A percentile compares a stretch with the other conserved stretches of the same genome.
These are phyloP conservation scores for Parnassius orleans DNA, from an alignment of 2,888 invertebrate genomes.

Conservation along the genomic window DNA sequence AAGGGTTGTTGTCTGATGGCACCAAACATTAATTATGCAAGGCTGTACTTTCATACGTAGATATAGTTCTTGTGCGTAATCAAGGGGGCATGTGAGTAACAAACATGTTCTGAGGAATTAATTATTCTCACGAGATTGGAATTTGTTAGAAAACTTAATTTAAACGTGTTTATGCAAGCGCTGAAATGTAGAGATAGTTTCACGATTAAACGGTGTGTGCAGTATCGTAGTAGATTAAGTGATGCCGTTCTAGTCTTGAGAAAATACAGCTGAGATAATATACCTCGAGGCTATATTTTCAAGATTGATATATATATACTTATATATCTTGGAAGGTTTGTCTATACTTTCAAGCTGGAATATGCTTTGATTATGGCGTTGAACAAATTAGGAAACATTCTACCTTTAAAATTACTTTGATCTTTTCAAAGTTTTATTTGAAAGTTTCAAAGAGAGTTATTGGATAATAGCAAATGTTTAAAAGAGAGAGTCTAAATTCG, in stretches of 20 bases:
- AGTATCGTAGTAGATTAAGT: constrained; percentile 2
- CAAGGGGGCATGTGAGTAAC: neutral
- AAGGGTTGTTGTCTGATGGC: no score
- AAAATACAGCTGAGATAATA: neutral
- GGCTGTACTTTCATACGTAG: neutral
- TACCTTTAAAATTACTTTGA: no score
- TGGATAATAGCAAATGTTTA: no score
- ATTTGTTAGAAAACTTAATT: constrained; percentile 11
- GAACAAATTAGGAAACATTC: no score
- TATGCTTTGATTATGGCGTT: no score
- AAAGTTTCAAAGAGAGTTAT: no score
- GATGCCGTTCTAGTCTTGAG: neutral
- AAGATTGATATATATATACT: neutral
- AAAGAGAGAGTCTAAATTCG: no score
- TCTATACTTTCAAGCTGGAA: no score
- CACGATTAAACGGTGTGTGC: constrained; percentile 8
- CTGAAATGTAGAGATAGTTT: constrained; percentile 8
- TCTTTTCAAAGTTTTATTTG: no score
- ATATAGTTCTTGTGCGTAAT: neutral
- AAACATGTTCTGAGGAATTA: constrained; percentile 13
- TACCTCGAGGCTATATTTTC: neutral
- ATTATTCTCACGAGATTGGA: constrained; percentile 5
- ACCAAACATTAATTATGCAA: no score
- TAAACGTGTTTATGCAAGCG: constrained; percentile 18
- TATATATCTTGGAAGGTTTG: no score